Evolutionary conservation across 2,797 vertebrate species (phyloP), one percentile per base, ranked within the genome.

Genomic region (Euphonia xanthogaster): DNA sequence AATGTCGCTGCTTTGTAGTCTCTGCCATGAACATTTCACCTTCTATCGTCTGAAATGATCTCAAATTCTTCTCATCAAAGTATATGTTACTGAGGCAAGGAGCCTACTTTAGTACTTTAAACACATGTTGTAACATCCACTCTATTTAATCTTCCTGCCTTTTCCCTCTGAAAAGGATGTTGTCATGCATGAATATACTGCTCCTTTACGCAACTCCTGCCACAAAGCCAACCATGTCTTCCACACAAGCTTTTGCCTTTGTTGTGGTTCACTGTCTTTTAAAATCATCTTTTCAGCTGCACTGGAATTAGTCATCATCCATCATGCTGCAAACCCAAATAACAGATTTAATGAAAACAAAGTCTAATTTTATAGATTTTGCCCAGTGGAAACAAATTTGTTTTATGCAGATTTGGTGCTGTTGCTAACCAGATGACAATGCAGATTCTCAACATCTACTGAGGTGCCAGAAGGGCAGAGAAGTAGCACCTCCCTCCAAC

Each of bases 11-110:
- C 94, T 96, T 94, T 96, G 94, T 95, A 94, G 89, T 91, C 51
- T 76, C 89, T 93, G 93, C 95, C 91, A 86, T 81, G 85, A 96
- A 91, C 76, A 70, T 84, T 94, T 96, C 85, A 91, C 82, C 79
- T 91, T 92, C 81, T 93, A 84, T 86, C 73, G 24, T 91, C 72
- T 78, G 58, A 86, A 95, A 91, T 33, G 16, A 94, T 90, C 82
- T 93, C 55, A 85, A 92, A 95, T 80, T 97, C 83, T 92, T 93
- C 81, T 86, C 81, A 95, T 96, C 92, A 93, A 96, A 95, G 94
- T 55, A 25, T 25, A 31, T 27, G 54, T 82, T 77, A 92, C 37
- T 25, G 70, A 96, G 72, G 82, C 39, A 1, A 87, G 72, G 60
- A 92, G 62, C 66, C 51, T 94, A 48, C 78, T 66, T 83, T 7